phyloP scores from a whole-genome alignment of 2,113 vertebrate species.

The Malurus cyaneus region DNA sequence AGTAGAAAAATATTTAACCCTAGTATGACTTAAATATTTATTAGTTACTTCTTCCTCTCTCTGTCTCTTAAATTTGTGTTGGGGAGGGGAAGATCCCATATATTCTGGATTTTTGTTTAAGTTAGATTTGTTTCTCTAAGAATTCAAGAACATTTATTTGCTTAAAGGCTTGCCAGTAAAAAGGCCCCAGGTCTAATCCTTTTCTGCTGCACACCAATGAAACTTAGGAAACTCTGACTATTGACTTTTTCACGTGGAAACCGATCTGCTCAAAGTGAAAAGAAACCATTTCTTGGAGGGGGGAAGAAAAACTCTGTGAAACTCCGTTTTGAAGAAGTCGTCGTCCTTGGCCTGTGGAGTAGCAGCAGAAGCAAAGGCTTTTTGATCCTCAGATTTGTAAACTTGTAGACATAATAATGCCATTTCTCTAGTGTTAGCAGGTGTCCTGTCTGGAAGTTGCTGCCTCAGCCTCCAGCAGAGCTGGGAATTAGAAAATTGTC shows the following conservation, averaged over 20 bases:
- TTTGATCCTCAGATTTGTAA: constrained; percentile 77
- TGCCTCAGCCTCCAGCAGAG: constrained; percentile 73
- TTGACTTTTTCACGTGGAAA: constrained; percentile 72
- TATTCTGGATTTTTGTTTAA: constrained; percentile 45
- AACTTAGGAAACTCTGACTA: constrained; percentile 65
- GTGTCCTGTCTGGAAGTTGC: constrained; percentile 76
- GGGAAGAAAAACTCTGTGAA: constrained; percentile 25
- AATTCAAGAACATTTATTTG: constrained; percentile 62
- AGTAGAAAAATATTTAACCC: background rate
- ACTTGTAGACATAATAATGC: constrained; percentile 77
- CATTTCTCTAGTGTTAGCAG: constrained; percentile 74
- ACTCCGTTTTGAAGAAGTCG: constrained; percentile 61
- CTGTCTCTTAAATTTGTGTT: background rate
- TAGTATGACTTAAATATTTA: background rate
- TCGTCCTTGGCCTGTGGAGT: constrained; percentile 64
- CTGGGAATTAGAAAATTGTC: constrained; percentile 76
- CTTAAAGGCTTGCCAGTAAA: constrained; percentile 65
- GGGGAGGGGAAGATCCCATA: background rate
- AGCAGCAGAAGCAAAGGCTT: constrained; percentile 70
- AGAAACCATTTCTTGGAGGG: constrained; percentile 42
- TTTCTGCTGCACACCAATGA: constrained; percentile 67
- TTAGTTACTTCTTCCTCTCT: background rate
- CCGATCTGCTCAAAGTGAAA: constrained; percentile 64
- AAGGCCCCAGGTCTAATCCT: constrained; percentile 66
- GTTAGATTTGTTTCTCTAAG: constrained; percentile 53